phyloP scores from a whole-genome alignment of 2,888 invertebrate genomes.

The Cataglyphis altisquamis region DNA sequence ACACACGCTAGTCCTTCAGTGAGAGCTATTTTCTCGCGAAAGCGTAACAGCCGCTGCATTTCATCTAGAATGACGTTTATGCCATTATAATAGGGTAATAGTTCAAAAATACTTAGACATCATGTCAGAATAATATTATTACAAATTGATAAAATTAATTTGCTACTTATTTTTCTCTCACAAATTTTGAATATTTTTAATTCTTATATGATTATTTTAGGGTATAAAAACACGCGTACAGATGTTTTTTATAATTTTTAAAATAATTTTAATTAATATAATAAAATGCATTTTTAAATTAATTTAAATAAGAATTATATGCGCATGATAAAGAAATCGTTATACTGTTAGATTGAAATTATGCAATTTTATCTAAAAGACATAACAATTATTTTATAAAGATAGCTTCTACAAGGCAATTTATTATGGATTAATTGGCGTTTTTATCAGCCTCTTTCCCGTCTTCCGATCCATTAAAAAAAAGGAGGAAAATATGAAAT shows the following conservation, averaged over 20 bases:
- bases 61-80: conserved; percentile 35
- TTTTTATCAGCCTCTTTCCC: conserved; percentile 26
- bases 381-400: conserved; percentile 32
- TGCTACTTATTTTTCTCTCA: background rate
- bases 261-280: background rate
- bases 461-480: background rate
- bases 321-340: no score
- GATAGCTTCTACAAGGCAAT: conserved; percentile 5
- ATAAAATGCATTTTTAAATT: background rate
- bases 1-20: conserved; percentile 63
- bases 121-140: conserved; percentile 13
- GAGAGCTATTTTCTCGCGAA: conserved; percentile 67
- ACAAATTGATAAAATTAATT: conserved; percentile 20
- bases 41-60: conserved; percentile 33
- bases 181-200: background rate
- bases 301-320: background rate
- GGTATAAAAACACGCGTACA: background rate
- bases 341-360: no score
- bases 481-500: conserved; percentile 30
- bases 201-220: background rate
- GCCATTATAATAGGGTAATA: conserved; percentile 6
- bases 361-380: conserved; percentile 1
- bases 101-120: conserved; percentile 16
- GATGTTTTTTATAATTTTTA: background rate
- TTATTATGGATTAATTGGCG: conserved; percentile 43